Percentiles rank a stretch among this genome's conserved stretches.
phyloP scores from a whole-genome alignment of 1,140 invertebrate species.

The Eumaeus atala region DNA sequence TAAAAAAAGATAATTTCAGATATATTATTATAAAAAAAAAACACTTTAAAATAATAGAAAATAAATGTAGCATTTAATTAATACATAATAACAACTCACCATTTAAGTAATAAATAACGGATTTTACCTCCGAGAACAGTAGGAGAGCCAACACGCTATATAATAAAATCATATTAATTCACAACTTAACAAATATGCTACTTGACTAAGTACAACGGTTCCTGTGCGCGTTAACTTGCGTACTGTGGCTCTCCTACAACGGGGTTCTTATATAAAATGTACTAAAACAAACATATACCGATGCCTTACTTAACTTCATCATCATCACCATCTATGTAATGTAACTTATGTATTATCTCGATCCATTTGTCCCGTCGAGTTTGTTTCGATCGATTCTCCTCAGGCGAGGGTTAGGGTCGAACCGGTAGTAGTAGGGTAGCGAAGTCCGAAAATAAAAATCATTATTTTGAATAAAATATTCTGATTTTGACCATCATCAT shows the following conservation, averaged over 20 bases:
- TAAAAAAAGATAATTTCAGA: too few relatives aligned
- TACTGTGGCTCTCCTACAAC: background rate
- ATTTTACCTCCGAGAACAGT: background rate
- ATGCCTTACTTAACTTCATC: background rate
- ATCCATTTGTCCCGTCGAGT: too few relatives aligned
- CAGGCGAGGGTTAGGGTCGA: too few relatives aligned
- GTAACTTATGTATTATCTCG: too few relatives aligned
- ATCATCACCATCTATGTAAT: too few relatives aligned
- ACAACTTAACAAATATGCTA: background rate
- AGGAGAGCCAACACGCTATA: background rate
- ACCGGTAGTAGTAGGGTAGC: too few relatives aligned
- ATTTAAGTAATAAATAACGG: slow-evolving; percentile 23
- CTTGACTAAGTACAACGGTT: background rate
- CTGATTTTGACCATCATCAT: too few relatives aligned
- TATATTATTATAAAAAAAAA: too few relatives aligned
- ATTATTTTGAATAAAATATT: too few relatives aligned
- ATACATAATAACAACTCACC: slow-evolving; percentile 12
- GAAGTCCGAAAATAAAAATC: too few relatives aligned
- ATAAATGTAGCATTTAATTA: background rate
- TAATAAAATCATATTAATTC: background rate
- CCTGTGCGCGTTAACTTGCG: background rate
- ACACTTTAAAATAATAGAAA: background rate
- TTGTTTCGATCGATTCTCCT: too few relatives aligned
- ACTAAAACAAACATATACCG: slow-evolving; percentile 3
- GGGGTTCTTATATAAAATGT: slow-evolving; percentile 8